phyloP scores from a whole-genome alignment of 1,140 invertebrate genomes.

The Xylocopa sonorina region DNA sequence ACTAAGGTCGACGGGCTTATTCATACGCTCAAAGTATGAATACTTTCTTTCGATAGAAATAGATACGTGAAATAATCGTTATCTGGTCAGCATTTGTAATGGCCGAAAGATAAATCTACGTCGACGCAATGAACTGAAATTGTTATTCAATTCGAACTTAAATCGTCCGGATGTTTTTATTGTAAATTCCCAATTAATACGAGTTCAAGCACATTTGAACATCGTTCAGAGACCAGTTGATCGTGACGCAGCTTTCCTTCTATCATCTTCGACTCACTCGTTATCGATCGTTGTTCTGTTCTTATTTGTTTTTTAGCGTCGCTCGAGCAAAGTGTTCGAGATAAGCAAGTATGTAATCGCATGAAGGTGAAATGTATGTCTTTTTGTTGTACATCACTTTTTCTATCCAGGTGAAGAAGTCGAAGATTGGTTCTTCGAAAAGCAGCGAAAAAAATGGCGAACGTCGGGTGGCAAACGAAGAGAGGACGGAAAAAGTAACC shows the following conservation, averaged over 20 bases:
- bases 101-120: not conserved
- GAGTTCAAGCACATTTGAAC: not conserved
- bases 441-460: slow-evolving; percentile 62
- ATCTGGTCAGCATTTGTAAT: no score
- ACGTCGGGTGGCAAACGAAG: slow-evolving; percentile 66
- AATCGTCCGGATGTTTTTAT: not conserved
- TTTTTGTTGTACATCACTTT: slow-evolving; percentile 17
- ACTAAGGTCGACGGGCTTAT: no score
- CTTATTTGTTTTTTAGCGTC: not conserved
- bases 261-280: not conserved
- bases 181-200: not conserved
- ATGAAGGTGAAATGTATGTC: not conserved
- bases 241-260: not conserved
- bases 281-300: not conserved
- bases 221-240: not conserved
- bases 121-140: not conserved
- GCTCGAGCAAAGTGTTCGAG: not conserved
- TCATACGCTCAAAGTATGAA: no score
- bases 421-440: slow-evolving; percentile 68
- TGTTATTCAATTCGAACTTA: not conserved
- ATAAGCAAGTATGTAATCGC: not conserved
- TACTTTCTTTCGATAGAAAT: no score
- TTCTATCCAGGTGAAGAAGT: slow-evolving; percentile 75
- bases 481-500: slow-evolving; percentile 76
- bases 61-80: no score